A percentile compares a stretch with the other conserved stretches of the same genome.
phyloP scores from a whole-genome alignment of 1,140 invertebrate species.

The Dryas iulia region DNA sequence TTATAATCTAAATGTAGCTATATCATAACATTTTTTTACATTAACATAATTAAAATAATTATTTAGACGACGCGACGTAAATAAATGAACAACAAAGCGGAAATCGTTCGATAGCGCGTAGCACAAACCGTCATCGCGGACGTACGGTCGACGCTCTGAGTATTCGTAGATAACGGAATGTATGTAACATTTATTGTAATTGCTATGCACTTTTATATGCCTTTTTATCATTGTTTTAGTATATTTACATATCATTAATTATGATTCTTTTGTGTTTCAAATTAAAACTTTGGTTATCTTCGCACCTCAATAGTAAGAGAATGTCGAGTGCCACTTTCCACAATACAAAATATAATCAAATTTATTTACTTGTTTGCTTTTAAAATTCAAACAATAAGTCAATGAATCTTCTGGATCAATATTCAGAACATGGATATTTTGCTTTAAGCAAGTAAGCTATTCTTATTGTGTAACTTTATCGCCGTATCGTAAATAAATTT shows the following conservation, averaged over 20 bases:
- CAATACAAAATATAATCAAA: too few relatives aligned
- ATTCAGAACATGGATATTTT: background rate
- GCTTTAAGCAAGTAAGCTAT: background rate
- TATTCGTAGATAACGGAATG: slow-evolving; percentile 10
- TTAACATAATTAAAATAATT: background rate
- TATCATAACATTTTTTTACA: background rate
- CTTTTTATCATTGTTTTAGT: too few relatives aligned
- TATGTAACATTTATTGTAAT: too few relatives aligned
- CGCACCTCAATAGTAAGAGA: too few relatives aligned
- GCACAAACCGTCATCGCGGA: background rate
- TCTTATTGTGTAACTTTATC: background rate
- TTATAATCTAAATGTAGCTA: background rate
- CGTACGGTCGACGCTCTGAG: slow-evolving; percentile 10
- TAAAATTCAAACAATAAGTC: too few relatives aligned
- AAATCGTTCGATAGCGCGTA: slow-evolving; percentile 14
- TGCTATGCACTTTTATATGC: too few relatives aligned
- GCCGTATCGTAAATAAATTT: background rate
- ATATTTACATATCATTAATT: too few relatives aligned
- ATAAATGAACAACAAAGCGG: slow-evolving; percentile 7
- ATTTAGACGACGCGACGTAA: background rate
- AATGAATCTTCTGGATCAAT: background rate
- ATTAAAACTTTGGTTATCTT: too few relatives aligned
- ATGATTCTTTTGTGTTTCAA: too few relatives aligned
- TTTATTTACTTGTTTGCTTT: too few relatives aligned
- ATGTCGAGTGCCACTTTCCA: too few relatives aligned